A percentile compares a stretch with the other conserved stretches of the same genome.
phyloP scores from a whole-genome alignment of 2,113 vertebrate genomes.

The Scopus umbretta region DNA sequence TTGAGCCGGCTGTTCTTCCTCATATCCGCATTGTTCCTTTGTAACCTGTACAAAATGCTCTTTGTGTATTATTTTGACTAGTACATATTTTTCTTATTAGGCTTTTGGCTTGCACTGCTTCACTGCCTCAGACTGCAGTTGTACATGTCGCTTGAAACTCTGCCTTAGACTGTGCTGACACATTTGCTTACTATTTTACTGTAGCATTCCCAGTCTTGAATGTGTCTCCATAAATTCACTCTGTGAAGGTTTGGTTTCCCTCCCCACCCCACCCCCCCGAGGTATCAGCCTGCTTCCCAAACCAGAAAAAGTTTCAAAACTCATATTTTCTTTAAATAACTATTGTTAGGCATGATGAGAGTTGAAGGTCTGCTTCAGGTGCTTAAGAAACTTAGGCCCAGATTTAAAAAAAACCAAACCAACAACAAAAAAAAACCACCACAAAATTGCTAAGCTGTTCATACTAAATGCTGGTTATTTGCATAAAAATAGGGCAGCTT shows the following conservation, averaged over 20 bases:
- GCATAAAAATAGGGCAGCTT: background rate
- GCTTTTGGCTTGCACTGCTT: background rate
- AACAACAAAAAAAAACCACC: no score
- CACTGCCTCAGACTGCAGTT: background rate
- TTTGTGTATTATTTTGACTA: background rate
- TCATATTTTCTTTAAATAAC: background rate
- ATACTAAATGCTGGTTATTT: background rate
- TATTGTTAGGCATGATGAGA: background rate
- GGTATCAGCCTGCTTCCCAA: background rate
- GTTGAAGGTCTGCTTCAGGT: background rate
- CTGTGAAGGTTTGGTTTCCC: background rate
- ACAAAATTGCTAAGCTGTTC: background rate
- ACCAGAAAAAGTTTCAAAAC: background rate
- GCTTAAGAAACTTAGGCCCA: background rate
- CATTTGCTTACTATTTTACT: background rate
- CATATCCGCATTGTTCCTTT: background rate
- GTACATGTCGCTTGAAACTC: background rate
- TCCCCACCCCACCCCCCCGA: background rate
- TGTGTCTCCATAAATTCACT: background rate
- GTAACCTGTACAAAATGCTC: background rate
- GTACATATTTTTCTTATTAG: conserved; percentile 1
- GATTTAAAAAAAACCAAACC: background rate
- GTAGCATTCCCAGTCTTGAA: background rate
- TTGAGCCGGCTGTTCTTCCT: background rate
- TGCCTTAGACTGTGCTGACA: fast-evolving